Conservation (phyloP, 2,888 invertebrate species). For the Parochlus steinenii region DNA sequence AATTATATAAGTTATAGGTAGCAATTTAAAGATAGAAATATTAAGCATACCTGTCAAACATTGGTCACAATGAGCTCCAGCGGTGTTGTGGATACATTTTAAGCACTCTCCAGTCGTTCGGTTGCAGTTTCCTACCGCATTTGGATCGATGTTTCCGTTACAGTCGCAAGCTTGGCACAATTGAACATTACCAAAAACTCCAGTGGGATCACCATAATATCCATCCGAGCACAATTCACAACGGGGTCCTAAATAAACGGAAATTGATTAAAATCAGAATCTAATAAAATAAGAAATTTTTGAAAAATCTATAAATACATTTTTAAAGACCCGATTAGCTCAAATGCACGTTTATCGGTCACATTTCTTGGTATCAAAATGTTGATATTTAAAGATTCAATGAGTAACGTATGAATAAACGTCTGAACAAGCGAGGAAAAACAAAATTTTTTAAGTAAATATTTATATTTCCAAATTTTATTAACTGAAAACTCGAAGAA, state of each 20-base stretch:
- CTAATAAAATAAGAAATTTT: neutral
- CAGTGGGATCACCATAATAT: constrained; percentile 80
- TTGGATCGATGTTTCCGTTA: constrained; percentile 83
- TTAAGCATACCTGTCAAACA: constrained; percentile 63
- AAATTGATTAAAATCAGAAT: neutral
- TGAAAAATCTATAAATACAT: constrained; percentile 4
- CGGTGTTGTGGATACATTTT: constrained; percentile 93
- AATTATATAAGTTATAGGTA: constrained; percentile 6
- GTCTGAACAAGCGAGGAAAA: neutral
- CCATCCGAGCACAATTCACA: constrained; percentile 95
- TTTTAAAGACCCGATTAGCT: too few species aligned
- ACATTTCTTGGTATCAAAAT: too few species aligned
- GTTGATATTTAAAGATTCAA: neutral
- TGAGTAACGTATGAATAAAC: neutral
- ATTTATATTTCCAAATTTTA: too few species aligned
- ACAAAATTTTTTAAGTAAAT: constrained; percentile 3
- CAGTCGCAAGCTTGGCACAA: constrained; percentile 82
- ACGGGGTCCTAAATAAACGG: constrained; percentile 30
- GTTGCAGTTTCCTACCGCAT: constrained; percentile 95
- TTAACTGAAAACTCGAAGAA: too few species aligned
- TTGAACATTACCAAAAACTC: constrained; percentile 40
- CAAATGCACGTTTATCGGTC: too few species aligned
- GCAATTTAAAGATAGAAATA: too few species aligned
- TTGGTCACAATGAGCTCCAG: constrained; percentile 78
- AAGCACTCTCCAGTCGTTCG: constrained; percentile 89